phyloP scores from a whole-genome alignment of 2,888 invertebrate genomes.

The Calliphora vomitoria region DNA sequence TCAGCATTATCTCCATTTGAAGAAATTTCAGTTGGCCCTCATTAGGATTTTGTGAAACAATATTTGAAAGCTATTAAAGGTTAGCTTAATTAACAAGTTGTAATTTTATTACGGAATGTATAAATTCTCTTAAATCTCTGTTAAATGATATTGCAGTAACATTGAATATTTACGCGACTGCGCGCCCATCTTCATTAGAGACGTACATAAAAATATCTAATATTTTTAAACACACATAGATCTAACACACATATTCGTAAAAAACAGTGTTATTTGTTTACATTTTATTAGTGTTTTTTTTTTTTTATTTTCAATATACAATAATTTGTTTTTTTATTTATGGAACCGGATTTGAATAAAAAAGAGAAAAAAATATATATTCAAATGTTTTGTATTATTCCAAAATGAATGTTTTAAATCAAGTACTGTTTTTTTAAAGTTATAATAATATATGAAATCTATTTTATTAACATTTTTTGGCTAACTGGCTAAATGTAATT shows the following conservation, averaged over 20 bases:
- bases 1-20: too few relatives aligned
- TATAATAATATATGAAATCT: neutral
- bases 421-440: neutral
- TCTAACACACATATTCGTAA: constrained; percentile 7
- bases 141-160: neutral
- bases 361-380: neutral
- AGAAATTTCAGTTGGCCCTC: too few relatives aligned
- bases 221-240: neutral
- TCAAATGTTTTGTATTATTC: constrained; percentile 20
- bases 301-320: neutral
- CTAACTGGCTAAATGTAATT: neutral
- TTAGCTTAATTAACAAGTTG: too few relatives aligned
- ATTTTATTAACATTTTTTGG: neutral
- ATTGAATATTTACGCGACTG: constrained; percentile 24
- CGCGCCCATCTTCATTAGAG: constrained; percentile 32
- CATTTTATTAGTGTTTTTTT: constrained; percentile 25
- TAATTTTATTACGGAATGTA: neutral
- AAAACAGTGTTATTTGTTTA: constrained; percentile 38
- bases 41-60: too few relatives aligned
- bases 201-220: neutral
- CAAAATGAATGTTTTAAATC: neutral
- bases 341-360: constrained; percentile 46
- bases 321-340: constrained; percentile 20
- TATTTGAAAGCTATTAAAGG: too few relatives aligned
- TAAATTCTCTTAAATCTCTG: constrained; percentile 32